Conservation (phyloP, 2,113 vertebrate genomes). For the Fulmarus glacialis region DNA sequence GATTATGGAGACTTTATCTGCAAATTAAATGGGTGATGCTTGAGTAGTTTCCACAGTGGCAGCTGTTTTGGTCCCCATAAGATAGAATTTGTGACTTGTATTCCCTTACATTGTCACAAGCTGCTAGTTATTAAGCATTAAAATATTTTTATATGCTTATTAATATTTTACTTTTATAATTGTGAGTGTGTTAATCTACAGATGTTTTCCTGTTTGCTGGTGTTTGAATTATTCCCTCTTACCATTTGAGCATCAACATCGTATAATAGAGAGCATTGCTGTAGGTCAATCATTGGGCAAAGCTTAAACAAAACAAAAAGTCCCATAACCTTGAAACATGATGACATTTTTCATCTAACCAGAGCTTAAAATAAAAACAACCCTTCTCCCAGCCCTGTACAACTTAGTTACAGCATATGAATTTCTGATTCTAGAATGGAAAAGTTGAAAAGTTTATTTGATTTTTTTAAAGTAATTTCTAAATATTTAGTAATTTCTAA, state of each 20-base stretch:
- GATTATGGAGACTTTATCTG: not conserved
- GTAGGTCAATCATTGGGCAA: not conserved
- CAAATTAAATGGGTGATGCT: not conserved
- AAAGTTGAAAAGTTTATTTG: not conserved
- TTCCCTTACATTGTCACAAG: not conserved
- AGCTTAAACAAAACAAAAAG: not conserved
- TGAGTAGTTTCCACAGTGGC: not conserved
- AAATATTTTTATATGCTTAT: not conserved
- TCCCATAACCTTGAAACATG: not conserved
- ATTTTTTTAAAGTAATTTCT: not conserved
- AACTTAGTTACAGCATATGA: not conserved
- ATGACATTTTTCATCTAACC: not conserved
- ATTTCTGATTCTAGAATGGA: not conserved
- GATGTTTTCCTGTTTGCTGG: not conserved
- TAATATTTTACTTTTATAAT: not conserved
- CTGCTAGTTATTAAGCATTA: not conserved
- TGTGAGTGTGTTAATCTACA: not conserved
- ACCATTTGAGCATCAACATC: not conserved
- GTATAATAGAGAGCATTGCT: not conserved
- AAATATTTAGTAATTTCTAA: not conserved
- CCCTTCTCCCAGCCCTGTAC: not conserved
- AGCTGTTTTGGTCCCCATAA: not conserved
- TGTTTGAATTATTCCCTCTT: not conserved
- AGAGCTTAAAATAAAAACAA: not conserved
- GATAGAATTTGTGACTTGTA: not conserved